phyloP scores from a whole-genome alignment of 2,888 invertebrate genomes.

The Lithophane leautieri region DNA sequence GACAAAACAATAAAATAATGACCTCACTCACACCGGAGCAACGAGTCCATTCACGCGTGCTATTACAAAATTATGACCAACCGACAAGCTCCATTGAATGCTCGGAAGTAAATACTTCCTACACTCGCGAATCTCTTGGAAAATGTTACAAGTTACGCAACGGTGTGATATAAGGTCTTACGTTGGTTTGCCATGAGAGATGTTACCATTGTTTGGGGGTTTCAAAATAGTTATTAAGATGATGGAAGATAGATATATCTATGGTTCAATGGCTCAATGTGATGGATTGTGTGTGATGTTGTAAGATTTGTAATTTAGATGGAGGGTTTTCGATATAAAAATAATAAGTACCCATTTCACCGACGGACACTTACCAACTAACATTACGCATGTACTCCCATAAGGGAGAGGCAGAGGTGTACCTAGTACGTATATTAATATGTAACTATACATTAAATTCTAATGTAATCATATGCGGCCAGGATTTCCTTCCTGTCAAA shows the following conservation, averaged over 20 bases:
- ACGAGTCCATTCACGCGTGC: conserved; percentile 53
- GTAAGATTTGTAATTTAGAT: conserved; percentile 4
- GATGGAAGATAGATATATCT: conserved; percentile 23
- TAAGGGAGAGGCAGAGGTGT: background rate
- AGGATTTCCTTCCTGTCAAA: conserved; percentile 10
- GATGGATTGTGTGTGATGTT: background rate
- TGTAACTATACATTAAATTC: background rate
- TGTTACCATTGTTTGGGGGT: conserved; percentile 58
- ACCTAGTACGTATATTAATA: too few relatives aligned
- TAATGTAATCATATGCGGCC: background rate
- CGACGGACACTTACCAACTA: background rate
- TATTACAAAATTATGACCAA: conserved; percentile 55
- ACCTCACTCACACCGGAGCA: conserved; percentile 56
- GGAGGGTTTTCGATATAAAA: conserved; percentile 4
- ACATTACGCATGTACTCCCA: too few relatives aligned
- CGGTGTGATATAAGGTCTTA: conserved; percentile 68
- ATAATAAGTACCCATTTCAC: background rate
- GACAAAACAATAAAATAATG: conserved; percentile 26
- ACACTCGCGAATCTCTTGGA: conserved; percentile 59
- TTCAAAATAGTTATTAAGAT: conserved; percentile 52
- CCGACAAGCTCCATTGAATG: conserved; percentile 70
- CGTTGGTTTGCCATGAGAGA: conserved; percentile 52
- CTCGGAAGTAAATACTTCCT: conserved; percentile 70
- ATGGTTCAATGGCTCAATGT: conserved; percentile 8
- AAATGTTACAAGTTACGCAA: conserved; percentile 64